Evolutionary conservation across 2,797 vertebrate species (phyloP).

Genomic region (Sciaenops ocellatus): DNA sequence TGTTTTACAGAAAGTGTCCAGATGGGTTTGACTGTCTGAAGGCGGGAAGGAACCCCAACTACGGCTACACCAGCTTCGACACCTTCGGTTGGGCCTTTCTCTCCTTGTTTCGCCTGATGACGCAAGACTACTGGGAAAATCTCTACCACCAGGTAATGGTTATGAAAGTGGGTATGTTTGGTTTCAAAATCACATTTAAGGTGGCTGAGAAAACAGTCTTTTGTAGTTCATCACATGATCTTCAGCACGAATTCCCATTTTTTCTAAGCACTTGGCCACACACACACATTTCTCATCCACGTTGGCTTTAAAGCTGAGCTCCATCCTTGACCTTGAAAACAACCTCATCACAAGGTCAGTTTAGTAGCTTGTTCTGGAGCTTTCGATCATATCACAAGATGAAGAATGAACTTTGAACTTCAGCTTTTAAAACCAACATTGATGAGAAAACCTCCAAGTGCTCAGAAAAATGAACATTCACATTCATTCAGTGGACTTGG

Average conservation of each 20-base stretch:
- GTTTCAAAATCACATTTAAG: neutral
- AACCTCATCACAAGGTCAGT: neutral
- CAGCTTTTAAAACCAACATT: neutral
- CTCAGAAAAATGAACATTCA: too few relatives aligned
- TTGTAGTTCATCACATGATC: too few relatives aligned
- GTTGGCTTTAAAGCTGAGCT: too few relatives aligned
- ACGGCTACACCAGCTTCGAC: constrained; percentile 94
- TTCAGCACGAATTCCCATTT: too few relatives aligned
- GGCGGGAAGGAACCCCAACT: constrained; percentile 87
- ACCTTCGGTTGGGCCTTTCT: constrained; percentile 96
- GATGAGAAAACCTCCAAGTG: neutral
- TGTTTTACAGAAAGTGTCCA: constrained; percentile 86
- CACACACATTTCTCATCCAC: too few relatives aligned
- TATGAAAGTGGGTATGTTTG: neutral
- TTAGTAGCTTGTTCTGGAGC: neutral
- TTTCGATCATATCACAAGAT: neutral
- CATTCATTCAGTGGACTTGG: too few relatives aligned
- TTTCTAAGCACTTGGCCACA: too few relatives aligned
- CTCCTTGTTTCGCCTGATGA: constrained; percentile 95
- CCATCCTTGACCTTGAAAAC: too few relatives aligned
- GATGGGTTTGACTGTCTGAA: constrained; percentile 83
- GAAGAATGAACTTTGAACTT: neutral
- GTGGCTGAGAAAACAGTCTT: too few relatives aligned
- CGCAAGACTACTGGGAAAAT: constrained; percentile 94
- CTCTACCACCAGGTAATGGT: constrained; percentile 81